Conservation (phyloP, 2,888 invertebrate species). For the Epirrhoe alternata region DNA sequence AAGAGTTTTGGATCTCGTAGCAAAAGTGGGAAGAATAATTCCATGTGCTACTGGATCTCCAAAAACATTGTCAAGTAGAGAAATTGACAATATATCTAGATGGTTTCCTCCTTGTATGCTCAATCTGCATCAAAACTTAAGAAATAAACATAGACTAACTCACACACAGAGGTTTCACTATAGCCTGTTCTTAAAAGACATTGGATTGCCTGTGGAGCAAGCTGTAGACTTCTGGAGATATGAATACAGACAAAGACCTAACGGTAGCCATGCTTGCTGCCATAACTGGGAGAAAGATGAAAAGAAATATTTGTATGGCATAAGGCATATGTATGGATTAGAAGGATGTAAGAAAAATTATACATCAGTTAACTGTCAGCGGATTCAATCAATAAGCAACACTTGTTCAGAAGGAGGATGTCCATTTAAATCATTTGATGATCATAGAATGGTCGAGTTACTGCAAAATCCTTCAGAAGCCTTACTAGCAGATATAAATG, state of each 20-base stretch:
- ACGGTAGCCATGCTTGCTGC: constrained; percentile 77
- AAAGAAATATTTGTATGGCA: constrained; percentile 87
- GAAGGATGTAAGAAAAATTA: constrained; percentile 88
- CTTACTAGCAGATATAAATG: constrained; percentile 61
- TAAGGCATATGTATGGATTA: constrained; percentile 89
- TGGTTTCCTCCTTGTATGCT: constrained; percentile 88
- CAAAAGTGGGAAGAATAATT: constrained; percentile 54
- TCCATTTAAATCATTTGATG: constrained; percentile 86
- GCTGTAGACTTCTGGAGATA: constrained; percentile 87
- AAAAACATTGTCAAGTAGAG: constrained; percentile 56
- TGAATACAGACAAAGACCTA: constrained; percentile 85
- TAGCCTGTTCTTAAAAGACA: constrained; percentile 89
- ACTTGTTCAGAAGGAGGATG: constrained; percentile 86
- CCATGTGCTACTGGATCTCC: constrained; percentile 42
- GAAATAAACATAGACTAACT: constrained; percentile 86
- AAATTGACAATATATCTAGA: constrained; percentile 71
- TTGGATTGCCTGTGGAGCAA: constrained; percentile 88
- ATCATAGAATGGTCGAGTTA: constrained; percentile 63
- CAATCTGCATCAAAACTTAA: constrained; percentile 83
- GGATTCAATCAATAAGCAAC: constrained; percentile 83
- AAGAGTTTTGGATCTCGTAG: constrained; percentile 64
- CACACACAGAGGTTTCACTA: constrained; percentile 87
- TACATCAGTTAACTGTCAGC: constrained; percentile 83
- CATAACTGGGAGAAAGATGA: constrained; percentile 88
- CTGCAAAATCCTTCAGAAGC: constrained; percentile 55